Evolutionary conservation across 37 sponge, comb jelly and placozoan species (phyloP).

Genomic region (Beroe ovata): DNA sequence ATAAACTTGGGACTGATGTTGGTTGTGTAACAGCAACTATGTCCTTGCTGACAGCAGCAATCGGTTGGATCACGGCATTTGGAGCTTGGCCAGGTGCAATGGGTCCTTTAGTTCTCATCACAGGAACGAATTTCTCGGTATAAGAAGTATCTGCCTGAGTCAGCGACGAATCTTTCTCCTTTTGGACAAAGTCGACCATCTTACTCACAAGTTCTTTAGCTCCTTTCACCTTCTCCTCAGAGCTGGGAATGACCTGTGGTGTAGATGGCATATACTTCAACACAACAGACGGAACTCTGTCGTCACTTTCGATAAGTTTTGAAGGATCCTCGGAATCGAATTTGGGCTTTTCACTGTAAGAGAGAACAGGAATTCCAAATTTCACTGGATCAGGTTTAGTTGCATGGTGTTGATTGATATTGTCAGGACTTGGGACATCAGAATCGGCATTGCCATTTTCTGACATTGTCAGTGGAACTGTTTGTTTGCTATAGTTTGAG

Average conservation of each 20-base stretch:
- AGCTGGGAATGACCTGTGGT: slow-evolving; percentile 33
- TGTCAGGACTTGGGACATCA: background rate
- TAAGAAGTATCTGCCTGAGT: background rate
- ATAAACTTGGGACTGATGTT: background rate
- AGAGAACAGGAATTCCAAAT: background rate
- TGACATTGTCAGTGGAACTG: background rate
- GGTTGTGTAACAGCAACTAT: background rate
- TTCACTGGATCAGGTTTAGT: slow-evolving; percentile 13
- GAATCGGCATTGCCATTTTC: background rate
- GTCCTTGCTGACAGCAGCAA: background rate
- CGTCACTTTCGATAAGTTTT: slow-evolving; percentile 7
- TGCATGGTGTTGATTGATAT: background rate
- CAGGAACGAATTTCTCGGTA: slow-evolving; percentile 29
- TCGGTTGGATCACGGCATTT: slow-evolving; percentile 56
- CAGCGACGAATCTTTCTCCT: slow-evolving; percentile 7
- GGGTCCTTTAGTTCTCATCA: slow-evolving; percentile 58
- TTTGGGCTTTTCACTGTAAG: slow-evolving; percentile 35
- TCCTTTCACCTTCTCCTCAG: slow-evolving; percentile 58
- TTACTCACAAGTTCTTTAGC: slow-evolving; percentile 39
- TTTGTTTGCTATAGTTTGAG: background rate
- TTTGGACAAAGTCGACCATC: slow-evolving; percentile 42
- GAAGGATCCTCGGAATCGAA: slow-evolving; percentile 44
- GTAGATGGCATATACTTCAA: slow-evolving; percentile 39
- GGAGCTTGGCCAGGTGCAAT: slow-evolving; percentile 47
- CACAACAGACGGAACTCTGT: slow-evolving; percentile 22